Evolutionary conservation across 1,140 invertebrate species (phyloP).

Genomic region (Mactra quadrangularis): DNA sequence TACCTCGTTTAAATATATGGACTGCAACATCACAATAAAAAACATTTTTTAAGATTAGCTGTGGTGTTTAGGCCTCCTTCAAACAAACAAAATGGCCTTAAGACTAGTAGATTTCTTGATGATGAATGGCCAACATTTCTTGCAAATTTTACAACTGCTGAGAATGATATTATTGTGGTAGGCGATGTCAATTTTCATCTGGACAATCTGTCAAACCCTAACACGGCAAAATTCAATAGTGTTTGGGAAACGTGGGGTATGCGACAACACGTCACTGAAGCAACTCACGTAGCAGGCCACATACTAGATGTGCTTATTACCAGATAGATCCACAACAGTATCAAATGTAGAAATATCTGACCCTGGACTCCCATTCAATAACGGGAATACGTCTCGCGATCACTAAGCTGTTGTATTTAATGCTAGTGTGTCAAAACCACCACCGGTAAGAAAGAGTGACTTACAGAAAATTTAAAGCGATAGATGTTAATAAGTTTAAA

Average conservation of each 20-base stretch:
- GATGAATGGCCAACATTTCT: conserved; percentile 38
- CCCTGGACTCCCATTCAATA: conserved; percentile 10
- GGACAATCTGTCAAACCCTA: not conserved
- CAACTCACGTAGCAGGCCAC: conserved; percentile 39
- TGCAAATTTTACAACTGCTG: not conserved
- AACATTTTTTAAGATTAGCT: conserved; percentile 10
- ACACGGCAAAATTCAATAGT: conserved; percentile 2
- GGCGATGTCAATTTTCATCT: conserved; percentile 32
- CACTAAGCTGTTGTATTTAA: conserved; percentile 15
- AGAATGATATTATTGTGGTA: conserved; percentile 34
- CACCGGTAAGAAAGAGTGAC: conserved; percentile 11
- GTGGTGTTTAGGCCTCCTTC: conserved; percentile 38
- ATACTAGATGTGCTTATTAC: conserved; percentile 55
- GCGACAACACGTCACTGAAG: conserved; percentile 31
- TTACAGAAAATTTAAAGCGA: conserved; percentile 15
- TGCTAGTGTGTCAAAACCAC: conserved; percentile 4
- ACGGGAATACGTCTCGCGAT: conserved; percentile 12
- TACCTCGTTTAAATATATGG: conserved; percentile 29
- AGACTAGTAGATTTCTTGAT: conserved; percentile 33
- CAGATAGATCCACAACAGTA: conserved; percentile 29
- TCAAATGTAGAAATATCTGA: conserved; percentile 8
- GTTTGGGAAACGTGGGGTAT: conserved; percentile 27
- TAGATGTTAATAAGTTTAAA: conserved; percentile 6
- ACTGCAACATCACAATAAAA: conserved; percentile 12
- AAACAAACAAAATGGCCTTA: conserved; percentile 9